Conservation (phyloP, 2,797 vertebrate genomes). For the Neoniphon sammara region DNA sequence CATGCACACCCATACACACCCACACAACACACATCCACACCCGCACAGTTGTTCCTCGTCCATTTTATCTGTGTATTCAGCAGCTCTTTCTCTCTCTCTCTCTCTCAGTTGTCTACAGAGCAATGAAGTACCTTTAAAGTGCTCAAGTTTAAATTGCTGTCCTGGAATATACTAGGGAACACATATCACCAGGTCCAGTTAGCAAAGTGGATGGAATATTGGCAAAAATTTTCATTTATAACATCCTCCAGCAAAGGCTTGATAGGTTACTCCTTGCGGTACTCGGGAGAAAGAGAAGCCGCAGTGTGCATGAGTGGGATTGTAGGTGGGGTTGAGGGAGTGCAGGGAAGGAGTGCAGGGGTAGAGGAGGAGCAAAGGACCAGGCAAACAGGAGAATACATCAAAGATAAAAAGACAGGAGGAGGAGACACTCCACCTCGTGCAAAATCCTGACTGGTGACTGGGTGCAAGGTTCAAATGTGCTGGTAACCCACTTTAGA, state of each 20-base stretch:
- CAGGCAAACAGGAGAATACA: conserved; percentile 79
- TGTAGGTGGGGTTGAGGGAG: conserved; percentile 76
- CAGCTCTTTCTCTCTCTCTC: not conserved
- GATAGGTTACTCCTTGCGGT: conserved; percentile 99
- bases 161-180: conserved; percentile 76
- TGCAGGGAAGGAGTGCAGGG: conserved; percentile 77
- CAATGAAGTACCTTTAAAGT: conserved; percentile 41
- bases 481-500: conserved; percentile 56
- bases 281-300: conserved; percentile 86
- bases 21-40: conserved; percentile 15
- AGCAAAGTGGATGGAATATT: conserved; percentile 96
- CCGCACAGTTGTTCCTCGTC: conserved; percentile 38
- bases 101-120: conserved; percentile 38
- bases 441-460: conserved; percentile 73
- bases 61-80: not conserved
- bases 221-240: conserved; percentile 99
- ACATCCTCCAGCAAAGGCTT: conserved; percentile 99
- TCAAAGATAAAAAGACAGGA: conserved; percentile 70
- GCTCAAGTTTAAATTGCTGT: conserved; percentile 38
- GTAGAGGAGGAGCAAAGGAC: conserved; percentile 72
- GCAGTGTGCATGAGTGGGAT: conserved; percentile 80
- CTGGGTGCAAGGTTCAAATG: conserved; percentile 70
- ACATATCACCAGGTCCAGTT: conserved; percentile 95
- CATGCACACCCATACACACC: conserved; percentile 44
- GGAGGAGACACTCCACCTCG: conserved; percentile 74